Conservation (phyloP, 2,888 invertebrate species). For the Lasioglossum lativentre region DNA sequence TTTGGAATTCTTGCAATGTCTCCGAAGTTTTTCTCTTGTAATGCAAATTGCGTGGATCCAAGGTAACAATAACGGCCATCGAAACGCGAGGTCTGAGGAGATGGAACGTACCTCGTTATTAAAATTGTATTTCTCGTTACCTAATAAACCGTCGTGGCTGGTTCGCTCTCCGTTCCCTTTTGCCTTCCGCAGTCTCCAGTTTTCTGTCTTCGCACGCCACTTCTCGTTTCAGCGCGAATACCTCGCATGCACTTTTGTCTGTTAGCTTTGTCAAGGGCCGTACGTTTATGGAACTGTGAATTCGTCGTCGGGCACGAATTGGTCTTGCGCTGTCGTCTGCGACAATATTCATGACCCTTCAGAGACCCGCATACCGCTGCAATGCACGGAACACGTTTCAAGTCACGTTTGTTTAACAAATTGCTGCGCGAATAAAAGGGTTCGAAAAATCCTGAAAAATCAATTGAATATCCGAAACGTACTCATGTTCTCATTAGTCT, state of each 20-base stretch:
- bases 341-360: conserved; percentile 37
- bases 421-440: background rate
- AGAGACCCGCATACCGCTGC: background rate
- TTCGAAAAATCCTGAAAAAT: background rate
- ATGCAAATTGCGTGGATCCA: background rate
- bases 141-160: conserved; percentile 17
- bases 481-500: background rate
- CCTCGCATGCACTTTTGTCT: conserved; percentile 43
- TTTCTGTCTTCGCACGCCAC: conserved; percentile 2
- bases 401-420: conserved; percentile 24
- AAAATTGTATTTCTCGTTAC: background rate
- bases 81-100: background rate
- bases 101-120: conserved; percentile 8
- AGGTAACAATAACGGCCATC: background rate
- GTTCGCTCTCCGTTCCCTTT: background rate
- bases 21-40: background rate
- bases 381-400: background rate
- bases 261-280: conserved; percentile 43
- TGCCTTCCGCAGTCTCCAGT: background rate
- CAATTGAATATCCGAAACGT: background rate
- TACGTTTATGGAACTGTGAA: conserved; percentile 65
- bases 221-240: conserved; percentile 30
- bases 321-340: conserved; percentile 42
- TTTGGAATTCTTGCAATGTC: background rate
- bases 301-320: conserved; percentile 56